Evolutionary conservation across 92 coral and sea anemone species (phyloP), one percentile per base, ranked within the genome.

Genomic region (Epizoanthus stellaris): DNA sequence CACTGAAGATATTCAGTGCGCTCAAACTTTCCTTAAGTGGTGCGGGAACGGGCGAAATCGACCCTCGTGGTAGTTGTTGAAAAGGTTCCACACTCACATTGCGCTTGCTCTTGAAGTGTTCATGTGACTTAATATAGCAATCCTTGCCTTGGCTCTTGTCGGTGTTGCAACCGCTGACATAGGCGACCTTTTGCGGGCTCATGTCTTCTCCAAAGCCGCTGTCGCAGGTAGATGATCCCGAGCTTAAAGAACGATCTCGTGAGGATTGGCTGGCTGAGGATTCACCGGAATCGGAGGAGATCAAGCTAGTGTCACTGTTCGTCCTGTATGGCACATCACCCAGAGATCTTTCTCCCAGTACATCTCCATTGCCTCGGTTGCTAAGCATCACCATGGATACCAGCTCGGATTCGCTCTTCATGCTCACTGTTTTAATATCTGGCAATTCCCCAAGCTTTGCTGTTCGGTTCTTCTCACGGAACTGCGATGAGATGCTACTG

Each of bases 161-260:
- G 42, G 40, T 13, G 11, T 15, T 70, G 34, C 6, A n/a, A 42
- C 25, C 15, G 13, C 16, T 4, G 70, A 56, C 71, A 38, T 3
- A 8, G 10, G 6, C 8, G 11, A 0, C 42, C 5, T 68, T 34
- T 43, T 3, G 19, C 7, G 52, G 73, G 73, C 13, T 68, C 6
- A 79, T 19, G 0, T 79, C 83, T 43, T 79, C 83, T 66, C 83
- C 83, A 0, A 79, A 4, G 16, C 83, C 83, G 23, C 83, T 79
- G 39, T 79, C 83, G 30, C 49, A 61, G 61, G 71, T 40, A 45
- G 47, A 66, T 42, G 83, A 61, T 79, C 71, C 72, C 52, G 83
- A 79, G 47, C 71, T 79, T 57, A 45, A 62, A 20, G 71, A 79
- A 79, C 72, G 61, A 11, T 43, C 60, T 58, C 70, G 71, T 57